Base-by-base conservation (phyloP, 2,113 vertebrate genomes). In the Mesembrinibis cayennensis region DNA sequence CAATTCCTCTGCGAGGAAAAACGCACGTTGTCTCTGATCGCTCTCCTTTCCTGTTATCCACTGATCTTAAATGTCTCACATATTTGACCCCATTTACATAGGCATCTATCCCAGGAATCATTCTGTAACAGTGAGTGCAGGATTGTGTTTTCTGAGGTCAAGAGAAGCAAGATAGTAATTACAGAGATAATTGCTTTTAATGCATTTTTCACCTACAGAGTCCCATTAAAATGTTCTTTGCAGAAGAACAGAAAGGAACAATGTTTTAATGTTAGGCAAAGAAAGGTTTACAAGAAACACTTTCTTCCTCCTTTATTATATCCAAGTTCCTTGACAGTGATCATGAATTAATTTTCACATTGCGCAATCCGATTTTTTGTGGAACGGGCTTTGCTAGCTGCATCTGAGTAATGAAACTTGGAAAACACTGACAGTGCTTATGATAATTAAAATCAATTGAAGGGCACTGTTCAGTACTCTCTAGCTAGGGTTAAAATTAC, bases 131-230 rank as follows among this genome's bases (percentile, higher is more conserved):
- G 22, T 32, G 27, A 93, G 47, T 32, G 25, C 79, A 91, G 47
- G 83, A 84, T 23, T 82, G 44, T 82, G 32, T 70, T 81, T 83
- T 97, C 71, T 78, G 65, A 70, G 92, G 93, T 91, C 96, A 96
- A 81, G 42, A 91, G 70, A 92, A 67, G 74, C 72, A 89, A 81
- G 79, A 89, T 22, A 79, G 90, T 89, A 91, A 97, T 96, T 94
- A 96, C 66, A 96, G 72, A 96, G 45, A 93, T 96, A 96, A 97
- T 96, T 95, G 95, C 83, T 95, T 95, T 93, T 88, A 90, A 93
- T 90, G 82, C 53, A 71, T 96, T 94, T 96, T 97, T 96, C 92
- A 95, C 84, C 83, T 95, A 89, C 82, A 42, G 79, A 89, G 71
- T 76, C 70, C 80, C 50, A 93, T 94, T 97, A 95, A 93, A 96